Conservation (phyloP, 2,113 vertebrate genomes). For the Pelobates fuscus region DNA sequence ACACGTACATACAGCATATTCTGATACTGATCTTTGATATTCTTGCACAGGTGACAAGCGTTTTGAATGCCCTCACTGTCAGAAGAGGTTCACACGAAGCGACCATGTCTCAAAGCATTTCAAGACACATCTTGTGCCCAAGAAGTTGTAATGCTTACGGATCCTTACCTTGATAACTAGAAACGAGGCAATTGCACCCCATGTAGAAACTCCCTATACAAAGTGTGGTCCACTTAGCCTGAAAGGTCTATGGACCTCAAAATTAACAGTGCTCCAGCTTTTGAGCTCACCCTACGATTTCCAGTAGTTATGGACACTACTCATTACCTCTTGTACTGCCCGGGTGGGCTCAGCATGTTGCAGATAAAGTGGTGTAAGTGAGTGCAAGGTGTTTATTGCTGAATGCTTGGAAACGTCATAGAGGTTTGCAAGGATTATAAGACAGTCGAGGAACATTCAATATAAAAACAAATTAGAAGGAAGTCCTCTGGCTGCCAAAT, state of each 20-base stretch:
- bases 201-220: background rate
- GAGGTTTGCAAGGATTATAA: background rate
- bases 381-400: background rate
- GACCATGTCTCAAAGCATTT: slow-evolving; percentile 99
- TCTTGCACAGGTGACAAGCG: slow-evolving; percentile 87
- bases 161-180: background rate
- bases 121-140: slow-evolving; percentile 97
- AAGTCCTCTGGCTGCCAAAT: background rate
- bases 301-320: slow-evolving; percentile 1
- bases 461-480: background rate
- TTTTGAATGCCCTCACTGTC: slow-evolving; percentile 94
- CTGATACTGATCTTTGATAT: slow-evolving; percentile 50
- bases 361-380: slow-evolving; percentile 1
- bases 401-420: background rate
- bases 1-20: background rate
- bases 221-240: background rate
- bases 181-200: background rate
- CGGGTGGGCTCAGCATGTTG: background rate
- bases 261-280: background rate
- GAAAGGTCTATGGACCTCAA: background rate
- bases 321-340: background rate
- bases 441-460: background rate
- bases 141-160: slow-evolving; percentile 85
- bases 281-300: background rate
- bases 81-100: slow-evolving; percentile 97